Evolutionary conservation across 2,113 vertebrate species (phyloP).

Genomic region (Meleagris gallopavo): DNA sequence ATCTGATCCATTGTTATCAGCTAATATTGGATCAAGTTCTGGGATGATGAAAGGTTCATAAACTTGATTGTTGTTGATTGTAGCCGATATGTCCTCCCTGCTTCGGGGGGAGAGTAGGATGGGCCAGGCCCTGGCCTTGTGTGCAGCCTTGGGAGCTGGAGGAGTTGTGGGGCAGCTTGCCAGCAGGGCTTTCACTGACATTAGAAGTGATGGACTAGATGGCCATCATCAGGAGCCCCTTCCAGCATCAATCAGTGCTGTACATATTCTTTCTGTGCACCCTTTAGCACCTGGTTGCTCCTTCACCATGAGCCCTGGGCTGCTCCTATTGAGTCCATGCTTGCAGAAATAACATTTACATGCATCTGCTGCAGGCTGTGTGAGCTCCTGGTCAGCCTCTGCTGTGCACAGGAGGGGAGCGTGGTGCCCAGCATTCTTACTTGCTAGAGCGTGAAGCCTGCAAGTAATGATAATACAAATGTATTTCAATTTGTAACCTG

Average conservation of each 20-base stretch:
- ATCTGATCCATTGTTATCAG: neutral
- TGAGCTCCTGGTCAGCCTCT: neutral
- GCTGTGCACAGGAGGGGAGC: neutral
- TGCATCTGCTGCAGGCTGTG: neutral
- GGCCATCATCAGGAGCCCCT: neutral
- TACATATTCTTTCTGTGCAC: rapidly evolving
- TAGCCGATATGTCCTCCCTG: neutral
- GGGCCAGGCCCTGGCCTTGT: neutral
- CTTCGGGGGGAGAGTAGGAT: neutral
- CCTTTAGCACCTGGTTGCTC: neutral
- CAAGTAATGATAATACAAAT: neutral
- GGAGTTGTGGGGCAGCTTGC: neutral
- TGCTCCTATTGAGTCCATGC: rapidly evolving
- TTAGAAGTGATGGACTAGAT: neutral
- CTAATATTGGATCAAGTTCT: neutral
- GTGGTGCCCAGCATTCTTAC: neutral
- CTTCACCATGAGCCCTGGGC: neutral
- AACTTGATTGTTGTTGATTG: neutral
- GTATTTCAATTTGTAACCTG: constrained; percentile 69
- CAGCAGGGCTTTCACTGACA: neutral
- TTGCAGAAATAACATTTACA: rapidly evolving
- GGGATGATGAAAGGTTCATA: neutral
- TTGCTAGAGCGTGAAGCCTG: constrained; percentile 1
- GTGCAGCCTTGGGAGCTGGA: neutral
- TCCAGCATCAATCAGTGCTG: neutral